phyloP scores from a whole-genome alignment of 2,113 vertebrate species.

The Coptodon rendalli region DNA sequence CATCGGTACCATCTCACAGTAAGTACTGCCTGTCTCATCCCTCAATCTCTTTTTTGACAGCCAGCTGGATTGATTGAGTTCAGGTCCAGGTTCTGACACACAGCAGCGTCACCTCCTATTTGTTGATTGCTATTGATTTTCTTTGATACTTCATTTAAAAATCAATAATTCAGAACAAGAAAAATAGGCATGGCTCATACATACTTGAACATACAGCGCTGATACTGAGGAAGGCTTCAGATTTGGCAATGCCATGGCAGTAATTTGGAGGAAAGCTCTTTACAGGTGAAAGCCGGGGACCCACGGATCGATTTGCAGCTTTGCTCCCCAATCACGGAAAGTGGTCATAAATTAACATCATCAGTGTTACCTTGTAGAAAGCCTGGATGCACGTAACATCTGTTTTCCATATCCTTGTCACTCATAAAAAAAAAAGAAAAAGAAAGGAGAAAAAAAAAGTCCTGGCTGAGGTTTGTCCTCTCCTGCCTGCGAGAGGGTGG shows the following conservation, averaged over 20 bases:
- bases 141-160: conserved; percentile 97
- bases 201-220: conserved; percentile 86
- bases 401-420: conserved; percentile 70
- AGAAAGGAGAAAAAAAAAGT: background rate
- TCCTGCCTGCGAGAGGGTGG: background rate
- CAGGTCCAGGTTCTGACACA: conserved; percentile 79
- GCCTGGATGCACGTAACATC: conserved; percentile 79
- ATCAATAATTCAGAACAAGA: conserved; percentile 88
- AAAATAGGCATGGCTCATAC: conserved; percentile 92
- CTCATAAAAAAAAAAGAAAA: conserved; percentile 31
- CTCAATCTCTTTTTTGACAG: conserved; percentile 73
- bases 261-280: conserved; percentile 98
- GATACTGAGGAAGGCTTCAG: conserved; percentile 71
- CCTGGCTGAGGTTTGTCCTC: conserved; percentile 36
- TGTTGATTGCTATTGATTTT: conserved; percentile 99
- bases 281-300: conserved; percentile 86
- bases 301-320: conserved; percentile 84
- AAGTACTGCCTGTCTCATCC: background rate
- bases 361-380: conserved; percentile 83
- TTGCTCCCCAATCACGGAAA: conserved; percentile 95
- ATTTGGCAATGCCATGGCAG: conserved; percentile 83
- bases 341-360: conserved; percentile 98
- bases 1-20: conserved; percentile 64
- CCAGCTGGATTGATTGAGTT: conserved; percentile 80
- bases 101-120: conserved; percentile 82